Evolutionary conservation across 2,888 invertebrate species (phyloP).

Genomic region (Sphecodes monilicornis): DNA sequence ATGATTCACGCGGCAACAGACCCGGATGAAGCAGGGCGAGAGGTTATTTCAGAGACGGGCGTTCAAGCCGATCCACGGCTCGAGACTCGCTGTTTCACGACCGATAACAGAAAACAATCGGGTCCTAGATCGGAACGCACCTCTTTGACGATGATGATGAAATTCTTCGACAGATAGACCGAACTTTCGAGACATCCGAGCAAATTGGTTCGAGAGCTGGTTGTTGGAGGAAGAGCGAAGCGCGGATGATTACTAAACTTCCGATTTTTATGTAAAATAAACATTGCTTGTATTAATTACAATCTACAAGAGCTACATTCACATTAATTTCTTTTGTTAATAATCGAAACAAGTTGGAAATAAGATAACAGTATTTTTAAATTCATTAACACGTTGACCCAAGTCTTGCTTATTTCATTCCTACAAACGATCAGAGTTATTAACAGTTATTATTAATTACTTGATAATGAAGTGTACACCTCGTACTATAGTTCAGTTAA

Average conservation of each 20-base stretch:
- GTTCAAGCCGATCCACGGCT: neutral
- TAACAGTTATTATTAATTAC: no score
- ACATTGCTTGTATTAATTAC: neutral
- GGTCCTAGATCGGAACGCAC: neutral
- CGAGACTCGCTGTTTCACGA: neutral
- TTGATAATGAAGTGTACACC: no score
- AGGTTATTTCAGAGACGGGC: constrained; percentile 14
- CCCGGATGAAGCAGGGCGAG: neutral
- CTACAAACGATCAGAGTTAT: no score
- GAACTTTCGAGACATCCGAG: neutral
- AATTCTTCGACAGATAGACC: neutral
- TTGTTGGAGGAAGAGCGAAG: neutral
- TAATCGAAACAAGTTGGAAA: no score
- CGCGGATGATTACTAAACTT: no score
- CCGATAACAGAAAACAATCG: neutral
- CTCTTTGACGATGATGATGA: neutral
- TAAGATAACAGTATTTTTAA: no score
- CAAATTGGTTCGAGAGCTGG: neutral
- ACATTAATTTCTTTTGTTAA: no score
- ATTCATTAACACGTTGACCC: no score
- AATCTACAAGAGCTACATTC: no score
- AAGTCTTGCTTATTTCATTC: no score
- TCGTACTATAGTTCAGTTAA: no score
- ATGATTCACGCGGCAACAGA: constrained; percentile 35
- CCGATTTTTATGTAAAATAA: neutral